Conservation (phyloP, 92 coral and sea anemone genomes). For the Desmophyllum pertusum region DNA sequence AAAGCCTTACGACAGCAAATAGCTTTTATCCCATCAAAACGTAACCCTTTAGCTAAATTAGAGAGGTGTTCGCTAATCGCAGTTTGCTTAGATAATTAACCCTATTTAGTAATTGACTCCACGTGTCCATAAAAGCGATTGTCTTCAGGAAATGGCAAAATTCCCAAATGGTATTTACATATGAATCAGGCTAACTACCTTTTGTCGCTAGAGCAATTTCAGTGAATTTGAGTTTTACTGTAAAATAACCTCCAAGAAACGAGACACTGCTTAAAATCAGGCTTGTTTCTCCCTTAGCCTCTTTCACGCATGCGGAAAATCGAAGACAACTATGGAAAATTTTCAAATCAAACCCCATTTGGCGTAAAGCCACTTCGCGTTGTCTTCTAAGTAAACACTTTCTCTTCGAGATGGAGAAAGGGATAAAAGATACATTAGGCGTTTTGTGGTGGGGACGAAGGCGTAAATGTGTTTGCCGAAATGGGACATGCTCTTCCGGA, state of each 20-base stretch:
- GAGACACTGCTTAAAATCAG: background rate
- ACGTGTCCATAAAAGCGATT: slow-evolving; percentile 69
- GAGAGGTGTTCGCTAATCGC: slow-evolving; percentile 21
- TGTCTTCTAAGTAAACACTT: slow-evolving; percentile 48
- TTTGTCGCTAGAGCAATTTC: background rate
- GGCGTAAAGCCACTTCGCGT: slow-evolving; percentile 27
- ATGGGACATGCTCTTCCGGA: slow-evolving; percentile 43
- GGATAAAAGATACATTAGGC: slow-evolving; percentile 57
- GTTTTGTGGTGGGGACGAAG: slow-evolving; percentile 53
- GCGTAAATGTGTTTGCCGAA: slow-evolving; percentile 44
- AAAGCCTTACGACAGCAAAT: slow-evolving; percentile 13
- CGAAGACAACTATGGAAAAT: background rate
- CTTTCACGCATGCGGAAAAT: background rate
- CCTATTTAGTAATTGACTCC: slow-evolving; percentile 59
- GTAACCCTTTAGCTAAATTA: slow-evolving; percentile 20
- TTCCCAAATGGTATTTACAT: slow-evolving; percentile 50
- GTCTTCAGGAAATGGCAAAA: slow-evolving; percentile 50
- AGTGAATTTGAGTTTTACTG: background rate
- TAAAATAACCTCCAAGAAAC: background rate
- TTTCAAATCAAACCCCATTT: slow-evolving; percentile 2
- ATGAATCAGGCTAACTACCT: slow-evolving; percentile 22
- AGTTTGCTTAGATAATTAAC: slow-evolving; percentile 43
- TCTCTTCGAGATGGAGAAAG: slow-evolving; percentile 24
- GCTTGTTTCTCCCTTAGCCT: background rate
- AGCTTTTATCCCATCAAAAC: slow-evolving; percentile 30